These are phyloP conservation scores for Dryas iulia DNA, from an alignment of 1,140 invertebrate genomes.

Conservation along the genomic window DNA sequence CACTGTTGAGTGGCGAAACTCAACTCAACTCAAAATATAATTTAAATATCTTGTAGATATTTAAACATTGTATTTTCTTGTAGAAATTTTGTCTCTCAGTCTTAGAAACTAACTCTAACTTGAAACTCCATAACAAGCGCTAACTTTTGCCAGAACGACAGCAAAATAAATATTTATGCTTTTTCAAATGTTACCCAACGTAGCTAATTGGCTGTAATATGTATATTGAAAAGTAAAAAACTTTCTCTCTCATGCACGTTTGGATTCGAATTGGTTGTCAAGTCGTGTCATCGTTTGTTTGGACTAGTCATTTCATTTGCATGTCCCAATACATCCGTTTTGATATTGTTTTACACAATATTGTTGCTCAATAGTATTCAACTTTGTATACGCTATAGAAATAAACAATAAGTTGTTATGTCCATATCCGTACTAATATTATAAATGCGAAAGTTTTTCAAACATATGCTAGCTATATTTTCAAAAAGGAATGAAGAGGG, in stretches of 20 bases:
- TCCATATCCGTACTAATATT: too few relatives aligned
- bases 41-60: too few relatives aligned
- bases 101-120: not conserved
- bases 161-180: not conserved
- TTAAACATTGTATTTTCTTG: too few relatives aligned
- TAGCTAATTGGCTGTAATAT: not conserved
- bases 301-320: not conserved
- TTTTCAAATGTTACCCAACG: not conserved
- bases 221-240: not conserved
- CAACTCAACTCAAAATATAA: too few relatives aligned
- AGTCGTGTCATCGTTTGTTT: not conserved
- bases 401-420: too few relatives aligned
- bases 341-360: not conserved
- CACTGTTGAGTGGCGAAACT: too few relatives aligned
- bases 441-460: too few relatives aligned
- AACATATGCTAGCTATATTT: too few relatives aligned
- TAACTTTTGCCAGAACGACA: not conserved
- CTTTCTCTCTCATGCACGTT: constrained; percentile 1
- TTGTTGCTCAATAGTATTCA: not conserved
- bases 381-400: not conserved
- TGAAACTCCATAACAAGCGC: not conserved
- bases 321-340: not conserved
- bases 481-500: too few relatives aligned
- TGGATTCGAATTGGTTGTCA: not conserved
- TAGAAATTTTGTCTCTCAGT: too few relatives aligned